Evolutionary conservation across 2,797 vertebrate species (phyloP).

Genomic region (Malacoctenus gilli): DNA sequence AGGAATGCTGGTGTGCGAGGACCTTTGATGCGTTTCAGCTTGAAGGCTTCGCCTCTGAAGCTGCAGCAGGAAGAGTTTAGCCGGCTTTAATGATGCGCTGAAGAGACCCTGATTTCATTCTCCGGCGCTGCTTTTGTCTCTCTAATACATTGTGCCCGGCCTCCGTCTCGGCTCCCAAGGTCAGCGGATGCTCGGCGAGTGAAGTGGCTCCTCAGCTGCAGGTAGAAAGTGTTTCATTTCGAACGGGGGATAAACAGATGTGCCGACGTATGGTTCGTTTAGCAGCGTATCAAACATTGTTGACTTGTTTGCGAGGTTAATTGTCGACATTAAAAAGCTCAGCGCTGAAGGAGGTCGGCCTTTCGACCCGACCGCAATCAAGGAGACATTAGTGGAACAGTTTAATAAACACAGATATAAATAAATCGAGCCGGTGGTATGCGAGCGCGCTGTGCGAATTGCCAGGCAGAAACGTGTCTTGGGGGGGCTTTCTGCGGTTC

Average conservation of each 20-base stretch:
- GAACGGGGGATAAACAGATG: slow-evolving; percentile 31
- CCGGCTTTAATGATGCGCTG: slow-evolving; percentile 15
- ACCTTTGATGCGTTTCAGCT: too few relatives aligned
- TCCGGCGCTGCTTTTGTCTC: slow-evolving; percentile 29
- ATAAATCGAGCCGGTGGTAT: slow-evolving; percentile 9
- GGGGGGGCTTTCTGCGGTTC: slow-evolving; percentile 9
- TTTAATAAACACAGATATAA: slow-evolving; percentile 18
- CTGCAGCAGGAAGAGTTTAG: slow-evolving; percentile 29
- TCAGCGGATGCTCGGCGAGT: slow-evolving; percentile 28
- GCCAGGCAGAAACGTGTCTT: slow-evolving; percentile 24
- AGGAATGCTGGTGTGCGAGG: too few relatives aligned
- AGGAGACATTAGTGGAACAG: not conserved
- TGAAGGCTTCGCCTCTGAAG: slow-evolving; percentile 23
- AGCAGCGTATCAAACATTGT: slow-evolving; percentile 23
- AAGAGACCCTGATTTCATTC: slow-evolving; percentile 33
- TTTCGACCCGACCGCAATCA: slow-evolving; percentile 10
- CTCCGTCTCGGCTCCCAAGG: slow-evolving; percentile 30
- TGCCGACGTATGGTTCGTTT: slow-evolving; percentile 25
- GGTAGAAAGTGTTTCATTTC: slow-evolving; percentile 29
- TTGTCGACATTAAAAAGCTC: slow-evolving; percentile 21
- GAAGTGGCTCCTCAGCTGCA: slow-evolving; percentile 39
- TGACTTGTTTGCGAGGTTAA: slow-evolving; percentile 31
- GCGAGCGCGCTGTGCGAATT: not conserved
- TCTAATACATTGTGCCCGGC: slow-evolving; percentile 30
- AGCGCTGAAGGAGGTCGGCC: slow-evolving; percentile 4